Evolutionary conservation across 2,888 invertebrate genomes (phyloP), one percentile per base, ranked within the genome.

Genomic region (Ceriagrion tenellum): DNA sequence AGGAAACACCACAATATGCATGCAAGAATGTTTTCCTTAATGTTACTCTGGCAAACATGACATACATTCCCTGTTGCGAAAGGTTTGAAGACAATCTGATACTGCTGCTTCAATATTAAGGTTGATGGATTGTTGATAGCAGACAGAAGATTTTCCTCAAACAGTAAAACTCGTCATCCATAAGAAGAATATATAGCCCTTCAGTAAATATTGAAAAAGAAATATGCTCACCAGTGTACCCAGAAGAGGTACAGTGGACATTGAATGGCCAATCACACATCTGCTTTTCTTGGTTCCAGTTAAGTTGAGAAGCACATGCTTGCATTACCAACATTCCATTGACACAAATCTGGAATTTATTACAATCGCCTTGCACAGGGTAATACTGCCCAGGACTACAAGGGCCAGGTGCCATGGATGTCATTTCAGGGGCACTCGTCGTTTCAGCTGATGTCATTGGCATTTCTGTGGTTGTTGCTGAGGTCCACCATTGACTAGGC

Each of bases 371-470:
- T 0, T 98, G 97, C 96, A 98, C 98, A 0, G 98, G 97, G 96
- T 98, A 98, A 96, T 98, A 99, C 18, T 98, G 97, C 0, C 98
- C 99, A 69, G 98, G 97, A n/a, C 97, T 97, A 96, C 98, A 98
- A 8, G 96, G 96, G 55, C 96, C 96, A 13, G 95, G 59, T 35
- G 95, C 55, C 47, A 63, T 69, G n/a, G 95, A 23, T 59, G 88
- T 55, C 16, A 90, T 95, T 93, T 95, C 96, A 96, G 47, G 96
- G 96, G 95, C 96, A 74, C 96, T 96, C 0, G 97, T 97, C 0
- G 97, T 97, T 16, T 97, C 97, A 2, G 97, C 96, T 90, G 97
- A 96, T 47, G 97, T 97, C 96, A 97, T 97, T 88, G 97, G 97
- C 16, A 97, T 97, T 20, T 97, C 96, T 8, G 97, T 97, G 13